Evolutionary conservation across 1,140 invertebrate genomes (phyloP).

Genomic region (Aradophagus sp.): DNA sequence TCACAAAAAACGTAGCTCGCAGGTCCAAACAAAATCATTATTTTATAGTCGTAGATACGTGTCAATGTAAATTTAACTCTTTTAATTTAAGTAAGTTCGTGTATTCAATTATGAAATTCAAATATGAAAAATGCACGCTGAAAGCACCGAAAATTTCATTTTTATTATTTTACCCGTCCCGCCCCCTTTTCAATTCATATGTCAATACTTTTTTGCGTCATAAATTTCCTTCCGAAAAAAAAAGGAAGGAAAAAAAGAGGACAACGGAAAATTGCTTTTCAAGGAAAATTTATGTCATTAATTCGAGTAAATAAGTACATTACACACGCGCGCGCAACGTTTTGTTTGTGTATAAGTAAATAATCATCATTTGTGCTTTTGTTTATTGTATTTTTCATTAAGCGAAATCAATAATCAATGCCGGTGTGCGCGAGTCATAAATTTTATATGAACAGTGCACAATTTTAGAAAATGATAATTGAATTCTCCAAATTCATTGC

Average conservation of each 20-base stretch:
- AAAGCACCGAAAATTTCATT: constrained; percentile 34
- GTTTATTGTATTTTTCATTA: constrained; percentile 47
- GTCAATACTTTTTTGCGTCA: constrained; percentile 28
- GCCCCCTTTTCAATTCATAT: constrained; percentile 20
- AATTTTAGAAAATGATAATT: constrained; percentile 51
- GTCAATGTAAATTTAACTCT: constrained; percentile 53
- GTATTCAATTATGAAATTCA: constrained; percentile 50
- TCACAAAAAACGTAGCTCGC: constrained; percentile 43
- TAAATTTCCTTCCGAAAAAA: constrained; percentile 26
- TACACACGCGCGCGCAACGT: constrained; percentile 1
- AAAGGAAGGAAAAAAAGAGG: not conserved
- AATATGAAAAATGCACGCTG: constrained; percentile 51
- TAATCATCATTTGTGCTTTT: no score
- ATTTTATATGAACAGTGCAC: constrained; percentile 17
- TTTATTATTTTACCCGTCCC: constrained; percentile 17
- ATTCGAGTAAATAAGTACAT: constrained; percentile 12
- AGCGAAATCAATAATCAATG: constrained; percentile 27
- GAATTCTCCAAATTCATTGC: constrained; percentile 45
- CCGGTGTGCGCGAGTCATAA: constrained; percentile 8
- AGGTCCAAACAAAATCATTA: constrained; percentile 53
- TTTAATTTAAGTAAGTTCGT: constrained; percentile 55
- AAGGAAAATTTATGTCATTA: constrained; percentile 12
- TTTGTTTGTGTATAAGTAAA: constrained; percentile 25
- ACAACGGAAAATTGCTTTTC: constrained; percentile 24
- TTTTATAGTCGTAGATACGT: constrained; percentile 53